These are phyloP conservation scores for Anguilla rostrata DNA, from an alignment of 2,113 vertebrate species.

Conservation along the genomic window DNA sequence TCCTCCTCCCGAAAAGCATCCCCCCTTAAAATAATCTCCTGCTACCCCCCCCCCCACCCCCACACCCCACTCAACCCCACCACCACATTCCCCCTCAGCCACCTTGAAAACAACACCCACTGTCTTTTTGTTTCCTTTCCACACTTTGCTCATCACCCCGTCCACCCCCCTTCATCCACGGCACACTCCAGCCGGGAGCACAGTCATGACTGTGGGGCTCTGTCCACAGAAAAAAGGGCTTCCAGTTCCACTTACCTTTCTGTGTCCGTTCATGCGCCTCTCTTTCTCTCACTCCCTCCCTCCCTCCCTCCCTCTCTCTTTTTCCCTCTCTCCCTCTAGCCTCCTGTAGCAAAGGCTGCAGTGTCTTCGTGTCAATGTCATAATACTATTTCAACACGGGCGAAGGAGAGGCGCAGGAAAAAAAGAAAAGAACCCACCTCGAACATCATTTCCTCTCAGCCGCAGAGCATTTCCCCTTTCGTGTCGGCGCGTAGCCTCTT, in stretches of 20 bases:
- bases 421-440: slow-evolving; percentile 21
- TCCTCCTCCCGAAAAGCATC: neutral
- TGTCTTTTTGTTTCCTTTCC: slow-evolving; percentile 55
- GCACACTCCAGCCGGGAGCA: neutral
- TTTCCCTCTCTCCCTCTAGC: slow-evolving; percentile 53
- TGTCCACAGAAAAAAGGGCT: neutral
- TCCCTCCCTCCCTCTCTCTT: slow-evolving; percentile 50
- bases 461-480: slow-evolving; percentile 39
- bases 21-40: neutral
- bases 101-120: slow-evolving; percentile 67
- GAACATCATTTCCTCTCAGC: slow-evolving; percentile 49
- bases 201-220: neutral
- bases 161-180: slow-evolving; percentile 37
- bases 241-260: slow-evolving; percentile 42
- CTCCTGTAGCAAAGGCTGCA: slow-evolving; percentile 45
- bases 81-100: slow-evolving; percentile 55
- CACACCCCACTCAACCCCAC: neutral
- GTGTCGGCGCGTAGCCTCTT: neutral
- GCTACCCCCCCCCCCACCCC: neutral
- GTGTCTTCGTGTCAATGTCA: slow-evolving; percentile 60
- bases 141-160: slow-evolving; percentile 36
- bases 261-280: slow-evolving; percentile 42
- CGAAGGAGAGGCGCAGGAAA: neutral
- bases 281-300: slow-evolving; percentile 50
- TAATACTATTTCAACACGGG: slow-evolving; percentile 28